Evolutionary conservation across 2,113 vertebrate genomes (phyloP), one percentile per base, ranked within the genome.

Genomic region (Seriola dumerili): DNA sequence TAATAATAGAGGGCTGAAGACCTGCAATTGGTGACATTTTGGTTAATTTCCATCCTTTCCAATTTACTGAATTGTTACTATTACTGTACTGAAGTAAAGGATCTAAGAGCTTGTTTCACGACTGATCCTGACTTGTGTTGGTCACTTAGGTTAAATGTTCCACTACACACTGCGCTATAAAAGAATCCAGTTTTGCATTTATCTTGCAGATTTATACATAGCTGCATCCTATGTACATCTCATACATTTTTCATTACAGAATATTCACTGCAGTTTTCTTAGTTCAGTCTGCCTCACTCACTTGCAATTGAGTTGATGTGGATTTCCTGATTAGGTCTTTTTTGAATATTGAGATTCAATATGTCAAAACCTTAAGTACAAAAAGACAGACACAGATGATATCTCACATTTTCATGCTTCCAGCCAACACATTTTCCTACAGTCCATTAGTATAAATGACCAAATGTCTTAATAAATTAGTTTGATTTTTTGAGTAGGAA

Each of bases 261-360:
- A 61, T 46, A 70, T 70, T 70, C 11, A 11, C n/a, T 12, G n/a
- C 34, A 32, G 19, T 50, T 76, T 64, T 73, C 4, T 14, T 62
- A 32, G 54, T 57, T 23, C 23, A 21, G 4, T 70, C 32, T 68
- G 75, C 25, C 29, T 29, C 29, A 29, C 29, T 29, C 62, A 72
- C 19, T 58, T 50, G 17, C n/a, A 23, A 21, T 73, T 73, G 17
- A 29, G 10, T 38, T 68, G 81, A 78, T 42, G 34, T 59, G 40
- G 19, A 57, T 67, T 67, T 72, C 19, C 36, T 67, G 77, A 69
- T 80, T 63, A 50, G 36, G 44, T 72, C 55, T 79, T 40, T 68
- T 76, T 68, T 52, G 58, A 80, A 85, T 59, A 32, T 19, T 52
- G 36, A 66, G 11, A 55, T 76, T 72, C 21, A 50, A 80, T 58